Conservation (phyloP, 2,113 vertebrate genomes). For the Perca flavescens region DNA sequence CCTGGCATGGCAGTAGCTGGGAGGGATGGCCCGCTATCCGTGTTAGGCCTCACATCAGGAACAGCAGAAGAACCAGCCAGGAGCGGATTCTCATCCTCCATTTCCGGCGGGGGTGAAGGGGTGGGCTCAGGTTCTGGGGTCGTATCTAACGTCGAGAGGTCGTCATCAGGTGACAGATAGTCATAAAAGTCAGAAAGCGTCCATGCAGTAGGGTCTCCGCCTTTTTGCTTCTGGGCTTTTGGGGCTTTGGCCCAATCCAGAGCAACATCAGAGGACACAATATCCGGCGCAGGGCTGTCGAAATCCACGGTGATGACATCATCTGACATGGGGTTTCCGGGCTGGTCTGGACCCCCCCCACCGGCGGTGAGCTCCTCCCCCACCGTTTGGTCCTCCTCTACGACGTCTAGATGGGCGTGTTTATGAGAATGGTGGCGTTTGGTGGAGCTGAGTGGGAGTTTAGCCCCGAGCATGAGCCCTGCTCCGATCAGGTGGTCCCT, state of each 20-base stretch:
- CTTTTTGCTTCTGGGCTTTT: slow-evolving; percentile 76
- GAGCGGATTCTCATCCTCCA: slow-evolving; percentile 84
- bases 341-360: slow-evolving; percentile 74
- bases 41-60: slow-evolving; percentile 53
- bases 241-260: slow-evolving; percentile 67
- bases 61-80: slow-evolving; percentile 67
- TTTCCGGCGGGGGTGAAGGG: slow-evolving; percentile 78
- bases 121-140: slow-evolving; percentile 88
- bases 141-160: slow-evolving; percentile 89
- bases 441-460: slow-evolving; percentile 66
- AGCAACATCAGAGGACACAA: slow-evolving; percentile 63
- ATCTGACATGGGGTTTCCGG: slow-evolving; percentile 61
- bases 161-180: slow-evolving; percentile 90
- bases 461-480: slow-evolving; percentile 58
- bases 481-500: slow-evolving; percentile 79
- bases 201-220: slow-evolving; percentile 85
- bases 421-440: slow-evolving; percentile 66
- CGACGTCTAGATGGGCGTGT: slow-evolving; percentile 66
- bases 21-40: slow-evolving; percentile 20
- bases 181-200: slow-evolving; percentile 89
- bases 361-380: slow-evolving; percentile 77
- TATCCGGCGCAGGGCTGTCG: slow-evolving; percentile 82
- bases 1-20: slow-evolving; percentile 49
- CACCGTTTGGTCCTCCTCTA: slow-evolving; percentile 67
- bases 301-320: slow-evolving; percentile 88